These are phyloP conservation scores for Nomada ruficornis DNA, from an alignment of 2,888 invertebrate genomes.

Conservation along the genomic window DNA sequence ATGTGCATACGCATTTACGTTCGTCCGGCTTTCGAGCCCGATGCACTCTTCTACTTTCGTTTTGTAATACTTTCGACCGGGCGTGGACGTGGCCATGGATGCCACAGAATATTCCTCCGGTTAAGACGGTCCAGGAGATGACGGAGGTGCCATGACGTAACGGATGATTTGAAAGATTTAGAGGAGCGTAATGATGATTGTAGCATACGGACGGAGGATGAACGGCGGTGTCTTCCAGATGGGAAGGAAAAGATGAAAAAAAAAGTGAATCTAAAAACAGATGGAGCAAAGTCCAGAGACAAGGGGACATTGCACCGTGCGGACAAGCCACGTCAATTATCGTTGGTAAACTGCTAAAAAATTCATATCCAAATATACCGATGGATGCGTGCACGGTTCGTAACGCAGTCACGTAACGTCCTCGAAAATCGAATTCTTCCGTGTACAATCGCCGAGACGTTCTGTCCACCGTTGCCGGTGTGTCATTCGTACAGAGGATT, in stretches of 20 bases:
- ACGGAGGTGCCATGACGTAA: too few relatives aligned
- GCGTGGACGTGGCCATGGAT: not conserved
- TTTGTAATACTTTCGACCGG: constrained; percentile 26
- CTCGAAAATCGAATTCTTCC: constrained; percentile 61
- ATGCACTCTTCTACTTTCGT: constrained; percentile 60
- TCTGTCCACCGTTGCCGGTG: constrained; percentile 50
- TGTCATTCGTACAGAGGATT: constrained; percentile 63
- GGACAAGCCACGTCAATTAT: constrained; percentile 39
- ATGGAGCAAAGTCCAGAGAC: not conserved
- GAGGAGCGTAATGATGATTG: too few relatives aligned
- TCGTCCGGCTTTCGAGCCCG: not conserved
- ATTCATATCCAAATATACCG: constrained; percentile 55
- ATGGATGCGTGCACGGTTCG: constrained; percentile 47
- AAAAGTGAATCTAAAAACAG: not conserved
- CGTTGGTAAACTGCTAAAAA: constrained; percentile 39
- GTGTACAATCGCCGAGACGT: constrained; percentile 57
- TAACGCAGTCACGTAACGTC: constrained; percentile 60
- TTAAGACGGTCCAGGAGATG: too few relatives aligned
- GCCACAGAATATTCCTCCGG: not conserved
- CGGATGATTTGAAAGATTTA: too few relatives aligned
- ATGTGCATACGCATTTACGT: not conserved
- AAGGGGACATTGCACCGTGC: constrained; percentile 17
- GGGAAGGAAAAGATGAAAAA: not conserved
- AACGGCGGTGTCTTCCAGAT: not conserved
- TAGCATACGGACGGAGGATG: not conserved